These are phyloP conservation scores for Parotocinclus haroldoi DNA, from an alignment of 2,797 vertebrate species.

Conservation along the genomic window DNA sequence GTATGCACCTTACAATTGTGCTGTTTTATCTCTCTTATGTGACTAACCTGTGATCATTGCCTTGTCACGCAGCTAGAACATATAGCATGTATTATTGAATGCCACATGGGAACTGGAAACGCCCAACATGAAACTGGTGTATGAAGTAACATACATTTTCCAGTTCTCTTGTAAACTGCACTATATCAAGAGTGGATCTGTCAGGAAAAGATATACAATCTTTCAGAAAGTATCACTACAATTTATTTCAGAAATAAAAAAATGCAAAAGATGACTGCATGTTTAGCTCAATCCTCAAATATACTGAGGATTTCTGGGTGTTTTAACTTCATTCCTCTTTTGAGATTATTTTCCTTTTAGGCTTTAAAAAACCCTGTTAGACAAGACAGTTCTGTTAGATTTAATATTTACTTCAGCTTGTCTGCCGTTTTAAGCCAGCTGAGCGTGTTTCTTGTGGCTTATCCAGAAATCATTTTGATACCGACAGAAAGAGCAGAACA, in stretches of 20 bases:
- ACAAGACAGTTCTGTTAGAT: too few relatives aligned
- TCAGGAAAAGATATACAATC: not conserved
- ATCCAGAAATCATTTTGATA: not conserved
- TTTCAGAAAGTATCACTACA: not conserved
- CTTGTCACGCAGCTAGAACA: conserved; percentile 26
- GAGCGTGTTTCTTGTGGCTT: not conserved
- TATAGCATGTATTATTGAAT: conserved; percentile 29
- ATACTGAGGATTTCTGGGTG: not conserved
- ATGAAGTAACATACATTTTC: conserved; percentile 2
- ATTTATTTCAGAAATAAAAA: too few relatives aligned
- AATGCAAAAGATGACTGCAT: too few relatives aligned
- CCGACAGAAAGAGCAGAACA: not conserved
- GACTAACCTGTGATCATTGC: conserved; percentile 34
- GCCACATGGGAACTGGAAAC: conserved; percentile 3
- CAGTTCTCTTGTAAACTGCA: not conserved
- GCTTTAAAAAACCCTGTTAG: too few relatives aligned
- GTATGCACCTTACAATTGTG: conserved; percentile 28
- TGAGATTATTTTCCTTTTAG: not conserved
- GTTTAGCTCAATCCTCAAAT: not conserved
- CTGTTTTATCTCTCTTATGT: conserved; percentile 16
- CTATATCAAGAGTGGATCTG: not conserved
- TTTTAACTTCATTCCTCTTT: too few relatives aligned
- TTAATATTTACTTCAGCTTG: too few relatives aligned
- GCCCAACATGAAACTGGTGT: conserved; percentile 5
- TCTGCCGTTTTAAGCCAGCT: not conserved